Evolutionary conservation across 92 coral and sea anemone genomes (phyloP), one percentile per base, ranked within the genome.

Genomic region (Diadumene lineata): DNA sequence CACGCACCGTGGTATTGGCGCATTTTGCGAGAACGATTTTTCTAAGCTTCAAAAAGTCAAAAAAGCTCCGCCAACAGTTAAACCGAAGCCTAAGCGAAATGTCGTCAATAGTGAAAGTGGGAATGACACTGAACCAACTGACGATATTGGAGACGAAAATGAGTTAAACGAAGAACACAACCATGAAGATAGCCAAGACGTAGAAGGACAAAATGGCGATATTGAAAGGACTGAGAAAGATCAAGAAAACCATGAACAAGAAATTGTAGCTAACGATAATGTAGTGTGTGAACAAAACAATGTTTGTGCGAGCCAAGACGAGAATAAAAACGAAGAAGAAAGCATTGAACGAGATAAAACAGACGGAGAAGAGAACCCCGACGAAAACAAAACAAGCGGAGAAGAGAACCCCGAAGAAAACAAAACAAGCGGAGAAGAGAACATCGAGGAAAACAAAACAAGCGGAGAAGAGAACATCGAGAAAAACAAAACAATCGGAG

Each of bases 1-100:
- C 55, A 79, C 89, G 17, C 98, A 93, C 58, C 81, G 98, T 62
- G 98, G 98, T 7, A 79, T 75, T 28, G 98, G 98, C 1, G 96
- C 98, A 28, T 93, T 93, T 64, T 90, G 88, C 27, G 81, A 63
- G 50, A 34, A 66, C 32, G 98, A 82, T 70, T 87, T 84, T 66
- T 73, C 48, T 11, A 76, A 69, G 61, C 48, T 81, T 50, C 65
- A 43, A 23, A 87, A 79, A 73, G 44, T 53, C 8, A 67, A 70
- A 64, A 78, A 78, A 60, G 55, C 43, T 4, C 81, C 73, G 27
- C 76, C 83, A 7, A 75, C 64, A 17, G 74, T 43, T 23, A 53
- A 50, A 50, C 76, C 34, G 29, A 76, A 81, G 31, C 79, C 68
- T 21, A 72, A 43, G 53, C 30, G 66, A 68, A 65, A 56, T 18